Base-by-base conservation (phyloP, 2,113 vertebrate genomes). In the Axis porcinus region DNA sequence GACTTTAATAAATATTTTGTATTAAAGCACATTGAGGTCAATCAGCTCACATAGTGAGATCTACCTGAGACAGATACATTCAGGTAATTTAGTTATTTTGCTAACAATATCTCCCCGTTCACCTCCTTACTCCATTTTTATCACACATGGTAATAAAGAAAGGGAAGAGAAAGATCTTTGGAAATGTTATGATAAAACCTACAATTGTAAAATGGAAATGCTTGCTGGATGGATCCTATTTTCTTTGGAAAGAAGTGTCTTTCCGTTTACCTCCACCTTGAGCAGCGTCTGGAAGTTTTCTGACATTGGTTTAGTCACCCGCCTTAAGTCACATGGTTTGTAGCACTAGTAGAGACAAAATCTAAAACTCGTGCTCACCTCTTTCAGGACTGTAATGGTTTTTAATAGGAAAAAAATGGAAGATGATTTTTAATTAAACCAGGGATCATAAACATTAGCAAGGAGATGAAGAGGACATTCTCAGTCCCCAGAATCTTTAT, bases 1-100 rank as follows among this genome's bases (percentile, higher is more conserved):
- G 6, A 60, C 85, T 93, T 93, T 50, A 91, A 94, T 83, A 95
- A n/a, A 27, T 54, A 91, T 92, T 54, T 85, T 90, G 74, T 74
- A 9, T 47, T 91, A 15, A 86, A 93, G n/a, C 25, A 43, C 57
- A 52, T 81, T 81, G 74, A 89, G 96, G 60, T 23, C n/a, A 17
- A 67, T 90, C 19, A 43, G 25, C 33, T 96, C 11, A 91, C 43
- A 67, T 13, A 82, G 12, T 84, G 16, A 43, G 89, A 93, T 50
- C 17, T 86, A 50, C 58, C 21, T 57, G 28, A 90, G 36, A 33
- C 33, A 91, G 91, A 47, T 67, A 88, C 58, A 55, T 78, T 79
- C n/a, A 90, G 25, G 9, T 78, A 87, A 40, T 93, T 93, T 89
- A 94, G 2, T 47, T 86, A 19, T 88, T 96, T 94, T 58, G 11